A percentile compares a stretch with the other conserved stretches of the same genome.
Conservation (phyloP, 2,888 invertebrate species). For the Amphipoea lucens region DNA sequence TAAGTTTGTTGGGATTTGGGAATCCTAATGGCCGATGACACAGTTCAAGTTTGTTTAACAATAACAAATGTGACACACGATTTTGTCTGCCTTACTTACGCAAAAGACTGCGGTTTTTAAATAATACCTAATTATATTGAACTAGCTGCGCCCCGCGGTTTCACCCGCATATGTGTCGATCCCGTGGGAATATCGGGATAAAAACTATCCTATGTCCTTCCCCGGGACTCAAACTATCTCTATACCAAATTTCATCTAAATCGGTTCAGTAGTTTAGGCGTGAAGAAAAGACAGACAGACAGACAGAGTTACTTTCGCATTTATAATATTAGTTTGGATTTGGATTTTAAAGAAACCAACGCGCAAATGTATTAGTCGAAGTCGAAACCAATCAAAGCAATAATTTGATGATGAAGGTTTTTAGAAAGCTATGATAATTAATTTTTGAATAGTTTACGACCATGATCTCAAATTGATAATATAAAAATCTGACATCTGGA, state of each 20-base stretch:
- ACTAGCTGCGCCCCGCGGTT: no score
- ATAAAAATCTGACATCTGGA: slow-evolving; percentile 30
- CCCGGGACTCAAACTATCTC: no score
- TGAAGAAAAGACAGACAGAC: no score
- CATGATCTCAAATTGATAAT: slow-evolving; percentile 44
- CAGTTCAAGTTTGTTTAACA: slow-evolving; percentile 43
- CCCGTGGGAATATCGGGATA: no score
- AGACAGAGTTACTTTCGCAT: no score
- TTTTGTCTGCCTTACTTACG: slow-evolving; percentile 5
- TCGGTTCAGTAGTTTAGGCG: no score
- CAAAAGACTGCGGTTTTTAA: slow-evolving; percentile 18
- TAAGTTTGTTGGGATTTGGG: slow-evolving; percentile 41
- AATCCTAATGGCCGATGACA: slow-evolving; percentile 52
- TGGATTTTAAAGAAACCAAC: slow-evolving; percentile 6
- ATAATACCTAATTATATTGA: slow-evolving; percentile 5
- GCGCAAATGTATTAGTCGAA: not conserved
- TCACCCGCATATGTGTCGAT: no score
- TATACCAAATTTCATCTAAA: no score
- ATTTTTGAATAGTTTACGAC: slow-evolving; percentile 22
- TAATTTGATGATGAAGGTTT: slow-evolving; percentile 37
- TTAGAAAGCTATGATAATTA: slow-evolving; percentile 47
- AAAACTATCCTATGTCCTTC: no score
- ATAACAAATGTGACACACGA: slow-evolving; percentile 28
- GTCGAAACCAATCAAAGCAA: slow-evolving; percentile 17
- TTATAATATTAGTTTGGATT: no score